Percentiles rank a stretch among this genome's conserved stretches.
phyloP scores from a whole-genome alignment of 2,113 vertebrate genomes.

The Bufo gargarizans region DNA sequence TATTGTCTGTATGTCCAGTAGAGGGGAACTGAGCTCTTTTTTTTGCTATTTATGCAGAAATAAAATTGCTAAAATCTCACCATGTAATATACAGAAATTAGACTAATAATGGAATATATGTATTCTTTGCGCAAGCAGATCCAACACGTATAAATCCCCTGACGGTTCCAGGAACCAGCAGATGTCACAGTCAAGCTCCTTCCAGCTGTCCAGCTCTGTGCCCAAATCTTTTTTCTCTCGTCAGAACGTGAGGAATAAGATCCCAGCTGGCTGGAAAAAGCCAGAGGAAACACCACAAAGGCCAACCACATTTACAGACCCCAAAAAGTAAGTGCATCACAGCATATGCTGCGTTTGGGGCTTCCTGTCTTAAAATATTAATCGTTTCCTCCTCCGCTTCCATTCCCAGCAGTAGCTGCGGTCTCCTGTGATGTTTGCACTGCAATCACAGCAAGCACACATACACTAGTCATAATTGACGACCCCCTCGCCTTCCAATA shows the following conservation, averaged over 20 bases:
- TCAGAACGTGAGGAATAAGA: slow-evolving; percentile 68
- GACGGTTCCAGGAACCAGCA: slow-evolving; percentile 73
- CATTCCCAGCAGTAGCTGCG: not conserved
- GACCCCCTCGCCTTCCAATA: too few species aligned
- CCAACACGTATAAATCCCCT: slow-evolving; percentile 73
- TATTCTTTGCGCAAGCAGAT: slow-evolving; percentile 22
- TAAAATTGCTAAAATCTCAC: too few species aligned
- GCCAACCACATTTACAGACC: slow-evolving; percentile 65
- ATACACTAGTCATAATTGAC: not conserved
- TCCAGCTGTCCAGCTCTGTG: slow-evolving; percentile 83
- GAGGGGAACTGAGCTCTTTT: too few species aligned
- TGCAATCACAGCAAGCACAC: not conserved
- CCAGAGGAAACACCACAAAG: slow-evolving; percentile 65
- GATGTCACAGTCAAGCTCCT: slow-evolving; percentile 69
- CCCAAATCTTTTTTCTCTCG: slow-evolving; percentile 86
- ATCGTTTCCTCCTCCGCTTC: not conserved
- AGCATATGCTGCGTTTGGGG: not conserved
- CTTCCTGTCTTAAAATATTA: not conserved
- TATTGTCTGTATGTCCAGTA: too few species aligned
- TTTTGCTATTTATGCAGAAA: too few species aligned
- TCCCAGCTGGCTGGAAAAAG: slow-evolving; percentile 69
- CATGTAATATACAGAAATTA: not conserved
- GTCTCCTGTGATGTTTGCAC: too few species aligned
- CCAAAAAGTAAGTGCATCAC: slow-evolving; percentile 69
- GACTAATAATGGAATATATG: not conserved